Base-by-base conservation (phyloP, 2,888 invertebrate genomes). In the Eupeodes latifasciatus region DNA sequence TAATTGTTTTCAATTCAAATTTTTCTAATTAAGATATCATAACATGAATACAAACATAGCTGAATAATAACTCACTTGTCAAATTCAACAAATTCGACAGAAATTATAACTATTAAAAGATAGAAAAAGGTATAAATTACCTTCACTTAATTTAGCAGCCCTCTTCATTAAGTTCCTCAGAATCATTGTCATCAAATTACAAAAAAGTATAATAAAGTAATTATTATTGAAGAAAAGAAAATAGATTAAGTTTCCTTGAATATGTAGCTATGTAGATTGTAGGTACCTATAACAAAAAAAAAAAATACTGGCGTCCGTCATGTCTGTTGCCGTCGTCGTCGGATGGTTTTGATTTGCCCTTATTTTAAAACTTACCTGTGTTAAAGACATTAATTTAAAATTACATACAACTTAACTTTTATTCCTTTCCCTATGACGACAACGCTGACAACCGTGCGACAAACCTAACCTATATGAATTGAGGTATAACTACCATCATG, bases 321-420 rank as follows among this genome's bases (percentile, higher is more conserved):
- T 16, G 19, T n/a, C 61, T n/a, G 7, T 1, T 40, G 7, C 14
- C n/a, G 12, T 27, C 64, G 44, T 64, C 62, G 19, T 40, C 40
- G 16, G 34, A 27, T 49, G 49, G 34, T 16, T 55, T 82, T 71
- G 62, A 61, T 76, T 34, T 62, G 69, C 59, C 79, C 71, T 27
- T 49, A 11, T 11, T 40, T 40, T 40, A 40, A 40, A 7, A 9
- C 40, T 12, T 59, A 34, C 34, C 59, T 59, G 19, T 44, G 49
- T 36, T 55, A 61, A 34, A 76, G 62, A 53, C 47, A 81, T 81
- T 76, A 81, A 66, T 51, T 72, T 59, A 34, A n/a, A 77, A 81
- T 81, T 72, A 77, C 72, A 66, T 47, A 77, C 72, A 72, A 53
- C 81, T 57, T 53, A 62, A 40, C 40, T 40, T 27, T 27, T 40